Conservation (phyloP, 2,888 invertebrate genomes). For the Polydrusus cervinus region DNA sequence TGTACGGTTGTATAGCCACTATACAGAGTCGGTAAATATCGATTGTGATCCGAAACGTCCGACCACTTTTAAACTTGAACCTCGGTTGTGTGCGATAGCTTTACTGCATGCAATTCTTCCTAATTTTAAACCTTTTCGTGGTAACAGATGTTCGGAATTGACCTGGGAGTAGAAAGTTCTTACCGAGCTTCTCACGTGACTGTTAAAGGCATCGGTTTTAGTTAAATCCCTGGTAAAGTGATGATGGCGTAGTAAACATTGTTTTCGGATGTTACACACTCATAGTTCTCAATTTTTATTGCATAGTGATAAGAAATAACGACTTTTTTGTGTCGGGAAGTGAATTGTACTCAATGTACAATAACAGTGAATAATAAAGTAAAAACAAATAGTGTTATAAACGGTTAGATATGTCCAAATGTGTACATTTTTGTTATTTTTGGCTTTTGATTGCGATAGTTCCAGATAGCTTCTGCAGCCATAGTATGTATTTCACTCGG, state of each 20-base stretch:
- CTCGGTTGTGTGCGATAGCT: not conserved
- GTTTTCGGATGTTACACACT: too few relatives aligned
- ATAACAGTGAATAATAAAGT: not conserved
- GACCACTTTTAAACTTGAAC: not conserved
- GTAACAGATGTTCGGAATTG: not conserved
- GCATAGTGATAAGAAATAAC: not conserved
- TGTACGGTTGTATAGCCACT: not conserved
- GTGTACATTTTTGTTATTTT: not conserved
- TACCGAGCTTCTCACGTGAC: not conserved
- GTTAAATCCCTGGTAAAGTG: too few relatives aligned
- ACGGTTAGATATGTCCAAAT: not conserved
- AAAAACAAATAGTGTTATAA: not conserved
- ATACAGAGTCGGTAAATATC: conserved; percentile 10
- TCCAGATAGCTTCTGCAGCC: not conserved
- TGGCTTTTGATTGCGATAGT: not conserved
- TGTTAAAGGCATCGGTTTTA: not conserved
- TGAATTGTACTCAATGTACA: not conserved
- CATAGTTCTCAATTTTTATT: not conserved
- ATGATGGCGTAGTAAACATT: too few relatives aligned
- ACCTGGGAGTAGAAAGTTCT: not conserved
- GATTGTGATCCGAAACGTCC: not conserved
- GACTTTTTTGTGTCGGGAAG: not conserved
- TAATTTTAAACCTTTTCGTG: not conserved
- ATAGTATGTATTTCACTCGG: not conserved
- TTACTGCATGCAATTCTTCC: not conserved